Conservation (phyloP, 2,113 vertebrate species). For the Coptodon bakossiorum region DNA sequence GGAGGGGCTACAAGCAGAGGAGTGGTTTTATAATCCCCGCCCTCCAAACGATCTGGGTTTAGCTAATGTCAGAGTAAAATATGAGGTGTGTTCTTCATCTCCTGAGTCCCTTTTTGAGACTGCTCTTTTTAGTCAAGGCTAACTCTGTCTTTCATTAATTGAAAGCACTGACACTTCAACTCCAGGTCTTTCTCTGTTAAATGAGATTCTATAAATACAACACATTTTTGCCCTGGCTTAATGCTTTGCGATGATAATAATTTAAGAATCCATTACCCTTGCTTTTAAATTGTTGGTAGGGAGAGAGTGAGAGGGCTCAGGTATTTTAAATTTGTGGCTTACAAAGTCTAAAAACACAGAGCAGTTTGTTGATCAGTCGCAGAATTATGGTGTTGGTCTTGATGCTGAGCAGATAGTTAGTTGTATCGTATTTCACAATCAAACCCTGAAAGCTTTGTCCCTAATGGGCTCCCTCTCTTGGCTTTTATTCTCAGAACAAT, state of each 20-base stretch:
- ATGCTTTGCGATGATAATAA: neutral
- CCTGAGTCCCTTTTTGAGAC: neutral
- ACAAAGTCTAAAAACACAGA: neutral
- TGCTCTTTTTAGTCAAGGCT: neutral
- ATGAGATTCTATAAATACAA: neutral
- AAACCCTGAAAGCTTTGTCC: neutral
- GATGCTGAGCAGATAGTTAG: neutral
- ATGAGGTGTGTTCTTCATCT: neutral
- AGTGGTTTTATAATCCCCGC: neutral
- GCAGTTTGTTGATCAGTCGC: neutral
- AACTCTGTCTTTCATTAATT: neutral
- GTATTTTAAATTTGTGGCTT: neutral
- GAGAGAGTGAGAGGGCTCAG: neutral
- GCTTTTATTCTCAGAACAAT: neutral
- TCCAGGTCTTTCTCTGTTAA: neutral
- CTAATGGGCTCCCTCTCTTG: neutral
- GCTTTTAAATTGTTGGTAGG: neutral
- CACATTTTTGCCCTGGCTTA: neutral
- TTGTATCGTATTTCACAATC: neutral
- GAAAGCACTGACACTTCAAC: neutral
- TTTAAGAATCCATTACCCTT: neutral
- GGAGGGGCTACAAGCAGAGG: rapidly evolving
- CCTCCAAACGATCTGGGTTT: neutral
- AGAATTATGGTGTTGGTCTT: neutral
- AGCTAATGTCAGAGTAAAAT: neutral